Evolutionary conservation across 2,888 invertebrate genomes (phyloP).

Genomic region (Cataglyphis cursor): DNA sequence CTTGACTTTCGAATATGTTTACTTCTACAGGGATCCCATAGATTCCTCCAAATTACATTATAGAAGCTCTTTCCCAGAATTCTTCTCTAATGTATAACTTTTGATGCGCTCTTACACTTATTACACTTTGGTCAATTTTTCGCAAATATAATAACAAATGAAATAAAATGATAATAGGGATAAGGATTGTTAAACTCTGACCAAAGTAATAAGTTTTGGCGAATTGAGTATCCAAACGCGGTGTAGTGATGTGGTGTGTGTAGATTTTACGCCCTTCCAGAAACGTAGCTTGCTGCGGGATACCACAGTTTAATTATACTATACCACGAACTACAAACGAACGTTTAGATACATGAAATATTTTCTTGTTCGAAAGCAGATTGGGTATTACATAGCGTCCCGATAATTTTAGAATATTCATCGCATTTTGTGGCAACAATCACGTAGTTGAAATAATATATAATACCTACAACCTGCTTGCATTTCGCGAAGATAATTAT

Average conservation of each 20-base stretch:
- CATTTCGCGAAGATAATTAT: not conserved
- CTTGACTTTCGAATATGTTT: not conserved
- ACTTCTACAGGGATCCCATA: not conserved
- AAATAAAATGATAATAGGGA: conserved; percentile 22
- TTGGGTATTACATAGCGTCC: conserved; percentile 59
- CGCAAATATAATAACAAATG: not conserved
- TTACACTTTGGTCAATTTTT: conserved; percentile 57
- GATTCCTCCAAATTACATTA: not conserved
- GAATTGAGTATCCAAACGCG: conserved; percentile 70
- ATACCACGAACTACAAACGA: conserved; percentile 69
- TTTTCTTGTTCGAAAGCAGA: conserved; percentile 66
- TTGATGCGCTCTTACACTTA: conserved; percentile 56
- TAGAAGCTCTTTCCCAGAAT: not conserved
- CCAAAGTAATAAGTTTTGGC: conserved; percentile 68
- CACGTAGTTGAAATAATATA: not conserved
- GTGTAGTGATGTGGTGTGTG: conserved; percentile 52
- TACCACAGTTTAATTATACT: conserved; percentile 76
- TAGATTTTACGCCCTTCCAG: conserved; percentile 71
- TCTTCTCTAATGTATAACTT: not conserved
- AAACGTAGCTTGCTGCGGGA: conserved; percentile 75
- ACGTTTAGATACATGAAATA: conserved; percentile 73
- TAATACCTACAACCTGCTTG: not conserved
- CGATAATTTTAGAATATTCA: conserved; percentile 70
- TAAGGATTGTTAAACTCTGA: conserved; percentile 61
- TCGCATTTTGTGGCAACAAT: not conserved